phyloP scores from a whole-genome alignment of 2,888 invertebrate species.

The Oligia latruncula region DNA sequence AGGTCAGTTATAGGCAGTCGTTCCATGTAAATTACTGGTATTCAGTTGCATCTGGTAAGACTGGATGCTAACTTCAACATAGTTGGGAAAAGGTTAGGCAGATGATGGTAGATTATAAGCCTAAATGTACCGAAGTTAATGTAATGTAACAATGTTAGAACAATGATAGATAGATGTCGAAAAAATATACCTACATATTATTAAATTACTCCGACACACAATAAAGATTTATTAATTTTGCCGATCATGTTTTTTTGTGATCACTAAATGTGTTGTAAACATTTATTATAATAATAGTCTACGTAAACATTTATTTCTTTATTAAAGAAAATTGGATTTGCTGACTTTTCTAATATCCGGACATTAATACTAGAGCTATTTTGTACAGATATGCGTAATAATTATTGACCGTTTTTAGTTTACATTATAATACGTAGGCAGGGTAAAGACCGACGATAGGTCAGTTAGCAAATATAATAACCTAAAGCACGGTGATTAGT shows the following conservation, averaged over 20 bases:
- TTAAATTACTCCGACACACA: neutral
- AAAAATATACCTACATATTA: neutral
- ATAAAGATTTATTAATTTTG: neutral
- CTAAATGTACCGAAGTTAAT: neutral
- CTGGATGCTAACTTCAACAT: neutral
- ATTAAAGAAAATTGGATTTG: conserved; percentile 4
- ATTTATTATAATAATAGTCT: neutral
- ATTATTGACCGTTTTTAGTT: neutral
- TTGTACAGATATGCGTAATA: neutral
- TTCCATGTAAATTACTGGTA: neutral
- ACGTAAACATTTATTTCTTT: neutral
- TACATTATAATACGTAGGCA: neutral
- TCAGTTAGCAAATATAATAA: neutral
- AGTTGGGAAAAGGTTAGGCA: neutral
- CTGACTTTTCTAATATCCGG: conserved; percentile 18
- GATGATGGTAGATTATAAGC: neutral
- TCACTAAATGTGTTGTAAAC: neutral
- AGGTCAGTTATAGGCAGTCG: neutral
- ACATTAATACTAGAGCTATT: neutral
- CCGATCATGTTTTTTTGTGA: neutral
- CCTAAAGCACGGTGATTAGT: neutral
- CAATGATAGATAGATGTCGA: neutral
- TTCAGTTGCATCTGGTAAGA: neutral
- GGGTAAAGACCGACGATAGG: neutral
- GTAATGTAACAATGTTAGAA: neutral